A percentile compares a stretch with the other conserved stretches of the same genome.
These are phyloP conservation scores for Lacanobia wlatinum DNA, from an alignment of 2,888 invertebrate species.

Conservation along the genomic window DNA sequence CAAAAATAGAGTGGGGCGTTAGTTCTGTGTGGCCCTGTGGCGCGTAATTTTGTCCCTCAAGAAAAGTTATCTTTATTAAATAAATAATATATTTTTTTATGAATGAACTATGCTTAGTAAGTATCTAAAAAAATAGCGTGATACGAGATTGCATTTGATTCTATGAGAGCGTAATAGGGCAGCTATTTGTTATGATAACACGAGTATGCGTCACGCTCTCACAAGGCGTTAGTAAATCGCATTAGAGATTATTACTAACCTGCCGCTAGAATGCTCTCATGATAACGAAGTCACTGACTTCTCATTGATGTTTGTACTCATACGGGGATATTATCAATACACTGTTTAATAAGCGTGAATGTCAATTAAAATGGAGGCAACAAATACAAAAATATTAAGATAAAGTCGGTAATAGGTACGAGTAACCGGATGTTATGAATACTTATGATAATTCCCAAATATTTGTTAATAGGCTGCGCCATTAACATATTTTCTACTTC, in stretches of 20 bases:
- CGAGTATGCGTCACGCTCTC: constrained; percentile 13
- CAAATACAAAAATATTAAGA: constrained; percentile 18
- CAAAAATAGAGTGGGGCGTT: neutral
- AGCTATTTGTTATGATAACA: constrained; percentile 37
- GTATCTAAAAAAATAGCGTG: constrained; percentile 13
- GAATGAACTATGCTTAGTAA: constrained; percentile 14
- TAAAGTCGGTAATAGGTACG: constrained; percentile 36
- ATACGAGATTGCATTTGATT: constrained; percentile 14
- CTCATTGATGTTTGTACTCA: constrained; percentile 44
- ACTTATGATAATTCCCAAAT: constrained; percentile 46
- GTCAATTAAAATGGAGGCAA: constrained; percentile 36
- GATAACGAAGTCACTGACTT: constrained; percentile 62
- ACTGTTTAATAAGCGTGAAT: constrained; percentile 32
- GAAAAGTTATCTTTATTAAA: neutral
- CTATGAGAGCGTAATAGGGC: constrained; percentile 9
- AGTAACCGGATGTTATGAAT: constrained; percentile 50
- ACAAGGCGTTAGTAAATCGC: constrained; percentile 31
- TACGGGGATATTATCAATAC: constrained; percentile 48
- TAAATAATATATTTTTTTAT: neutral
- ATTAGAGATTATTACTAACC: constrained; percentile 44
- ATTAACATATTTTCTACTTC: constrained; percentile 45
- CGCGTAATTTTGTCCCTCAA: neutral
- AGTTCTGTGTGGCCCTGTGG: neutral
- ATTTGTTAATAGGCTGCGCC: constrained; percentile 38
- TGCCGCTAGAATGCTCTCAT: constrained; percentile 43